Percentiles rank a stretch among this genome's conserved stretches.
phyloP scores from a whole-genome alignment of 2,797 vertebrate genomes.

The Xerus rutilus region DNA sequence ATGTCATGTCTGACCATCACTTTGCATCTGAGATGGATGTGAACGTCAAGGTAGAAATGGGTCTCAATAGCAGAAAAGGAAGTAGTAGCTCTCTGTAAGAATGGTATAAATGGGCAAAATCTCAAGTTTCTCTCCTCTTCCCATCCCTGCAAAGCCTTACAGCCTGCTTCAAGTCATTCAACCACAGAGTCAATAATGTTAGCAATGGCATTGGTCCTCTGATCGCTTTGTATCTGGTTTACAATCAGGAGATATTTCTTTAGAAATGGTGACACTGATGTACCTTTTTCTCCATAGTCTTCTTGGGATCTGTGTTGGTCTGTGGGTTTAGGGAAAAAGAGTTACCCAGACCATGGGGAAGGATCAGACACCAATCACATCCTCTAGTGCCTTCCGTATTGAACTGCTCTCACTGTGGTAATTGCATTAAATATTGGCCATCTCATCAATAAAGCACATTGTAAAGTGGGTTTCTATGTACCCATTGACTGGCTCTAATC shows the following conservation, averaged over 20 bases:
- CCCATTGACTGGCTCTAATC: slow-evolving; percentile 95
- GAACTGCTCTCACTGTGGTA: slow-evolving; percentile 95
- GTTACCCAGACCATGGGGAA: slow-evolving; percentile 97
- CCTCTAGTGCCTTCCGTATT: slow-evolving; percentile 96
- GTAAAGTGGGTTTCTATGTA: slow-evolving; percentile 96
- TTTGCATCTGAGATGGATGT: slow-evolving; percentile 88
- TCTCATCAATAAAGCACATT: slow-evolving; percentile 96
- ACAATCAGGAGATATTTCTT: slow-evolving; percentile 89
- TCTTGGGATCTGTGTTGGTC: slow-evolving; percentile 92
- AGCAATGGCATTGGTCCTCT: slow-evolving; percentile 96
- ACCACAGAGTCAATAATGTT: slow-evolving; percentile 94
- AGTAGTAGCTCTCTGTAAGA: slow-evolving; percentile 91
- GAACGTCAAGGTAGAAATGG: slow-evolving; percentile 86
- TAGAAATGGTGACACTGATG: slow-evolving; percentile 90
- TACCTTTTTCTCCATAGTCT: slow-evolving; percentile 95
- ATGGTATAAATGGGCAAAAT: slow-evolving; percentile 87
- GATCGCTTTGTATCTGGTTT: slow-evolving; percentile 94
- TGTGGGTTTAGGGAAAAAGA: slow-evolving; percentile 96
- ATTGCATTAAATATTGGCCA: slow-evolving; percentile 95
- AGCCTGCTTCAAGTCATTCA: slow-evolving; percentile 89
- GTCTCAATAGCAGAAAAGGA: slow-evolving; percentile 85
- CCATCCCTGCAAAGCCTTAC: slow-evolving; percentile 90
- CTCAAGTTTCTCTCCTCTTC: slow-evolving; percentile 89
- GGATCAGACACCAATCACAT: slow-evolving; percentile 95
- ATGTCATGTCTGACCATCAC: slow-evolving; percentile 88